Conservation (phyloP, 2,113 vertebrate species). For the Ahaetulla prasina region DNA sequence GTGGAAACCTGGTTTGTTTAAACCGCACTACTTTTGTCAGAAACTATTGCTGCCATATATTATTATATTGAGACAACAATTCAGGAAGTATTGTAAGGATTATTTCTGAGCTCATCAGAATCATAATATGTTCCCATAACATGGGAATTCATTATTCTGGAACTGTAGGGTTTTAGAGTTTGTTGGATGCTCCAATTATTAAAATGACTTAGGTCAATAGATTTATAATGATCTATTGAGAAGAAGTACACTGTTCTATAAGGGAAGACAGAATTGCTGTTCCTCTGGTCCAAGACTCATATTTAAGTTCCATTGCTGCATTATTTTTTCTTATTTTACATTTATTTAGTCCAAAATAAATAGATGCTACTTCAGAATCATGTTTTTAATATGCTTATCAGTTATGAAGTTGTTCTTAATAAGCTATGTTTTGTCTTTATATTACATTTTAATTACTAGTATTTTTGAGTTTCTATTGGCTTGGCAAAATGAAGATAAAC, state of each 20-base stretch:
- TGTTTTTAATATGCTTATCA: slow-evolving; percentile 45
- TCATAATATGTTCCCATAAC: not conserved
- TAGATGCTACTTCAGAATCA: slow-evolving; percentile 24
- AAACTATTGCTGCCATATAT: not conserved
- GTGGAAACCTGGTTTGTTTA: not conserved
- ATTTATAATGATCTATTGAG: not conserved
- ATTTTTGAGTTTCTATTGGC: slow-evolving; percentile 59
- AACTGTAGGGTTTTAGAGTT: not conserved
- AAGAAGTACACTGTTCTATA: slow-evolving; percentile 14
- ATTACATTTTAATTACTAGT: slow-evolving; percentile 34
- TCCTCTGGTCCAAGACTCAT: slow-evolving; percentile 37
- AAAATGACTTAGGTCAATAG: not conserved
- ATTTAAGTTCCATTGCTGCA: slow-evolving; percentile 45
- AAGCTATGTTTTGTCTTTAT: slow-evolving; percentile 27
- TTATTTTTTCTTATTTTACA: slow-evolving; percentile 44
- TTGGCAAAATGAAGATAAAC: slow-evolving; percentile 61
- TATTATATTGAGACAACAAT: not conserved
- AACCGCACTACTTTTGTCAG: not conserved
- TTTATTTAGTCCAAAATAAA: slow-evolving; percentile 31
- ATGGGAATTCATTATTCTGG: not conserved
- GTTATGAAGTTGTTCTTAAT: slow-evolving; percentile 40
- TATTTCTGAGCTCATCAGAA: not conserved
- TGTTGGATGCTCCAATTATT: not conserved
- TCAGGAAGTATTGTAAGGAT: not conserved
- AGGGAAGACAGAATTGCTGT: slow-evolving; percentile 30